These are phyloP conservation scores for Pithys albifrons DNA, from an alignment of 2,113 vertebrate genomes.

Conservation along the genomic window DNA sequence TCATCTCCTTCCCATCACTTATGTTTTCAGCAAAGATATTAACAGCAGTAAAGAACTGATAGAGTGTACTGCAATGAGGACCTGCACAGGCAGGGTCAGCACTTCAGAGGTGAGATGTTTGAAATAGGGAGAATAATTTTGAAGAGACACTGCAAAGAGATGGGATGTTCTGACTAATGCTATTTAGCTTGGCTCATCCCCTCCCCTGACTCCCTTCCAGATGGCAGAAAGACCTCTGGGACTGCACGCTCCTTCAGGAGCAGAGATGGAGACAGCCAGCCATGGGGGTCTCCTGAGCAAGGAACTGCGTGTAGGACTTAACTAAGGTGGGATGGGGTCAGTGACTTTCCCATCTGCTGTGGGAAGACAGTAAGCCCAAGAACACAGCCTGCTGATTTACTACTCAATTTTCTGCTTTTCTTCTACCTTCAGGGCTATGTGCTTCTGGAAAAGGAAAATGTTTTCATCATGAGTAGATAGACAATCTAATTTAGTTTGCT, in stretches of 20 bases:
- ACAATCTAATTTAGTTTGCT: background rate
- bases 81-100: background rate
- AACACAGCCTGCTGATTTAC: background rate
- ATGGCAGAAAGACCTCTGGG: background rate
- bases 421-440: background rate
- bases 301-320: rapidly evolving
- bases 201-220: background rate
- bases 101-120: rapidly evolving
- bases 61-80: background rate
- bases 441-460: background rate
- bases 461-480: background rate
- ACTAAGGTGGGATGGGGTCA: background rate
- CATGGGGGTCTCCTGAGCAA: background rate
- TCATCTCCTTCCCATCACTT: background rate
- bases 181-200: background rate
- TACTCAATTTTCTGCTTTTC: background rate
- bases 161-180: background rate
- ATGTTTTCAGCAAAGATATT: background rate
- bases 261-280: background rate
- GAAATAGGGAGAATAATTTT: background rate
- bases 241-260: background rate
- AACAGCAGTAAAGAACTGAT: background rate
- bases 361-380: background rate
- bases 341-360: background rate
- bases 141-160: background rate